Conservation (phyloP, 2,888 invertebrate species). For the Caprella mutica region DNA sequence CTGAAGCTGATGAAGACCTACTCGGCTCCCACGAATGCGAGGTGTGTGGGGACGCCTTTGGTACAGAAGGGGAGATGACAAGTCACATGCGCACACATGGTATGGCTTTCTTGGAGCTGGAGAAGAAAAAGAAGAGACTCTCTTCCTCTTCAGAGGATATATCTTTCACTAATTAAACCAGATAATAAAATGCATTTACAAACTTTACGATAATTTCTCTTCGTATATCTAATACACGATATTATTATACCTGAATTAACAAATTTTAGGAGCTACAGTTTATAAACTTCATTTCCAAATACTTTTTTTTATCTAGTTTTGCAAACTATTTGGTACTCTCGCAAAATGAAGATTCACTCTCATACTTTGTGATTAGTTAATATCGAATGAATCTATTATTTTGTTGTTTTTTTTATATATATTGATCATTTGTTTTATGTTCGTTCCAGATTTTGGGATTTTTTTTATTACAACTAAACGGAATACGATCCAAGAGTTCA, state of each 20-base stretch:
- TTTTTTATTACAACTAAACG: background rate
- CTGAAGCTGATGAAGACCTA: slow-evolving; percentile 37
- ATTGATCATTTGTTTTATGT: background rate
- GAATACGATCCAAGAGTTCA: background rate
- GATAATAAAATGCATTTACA: too few species aligned
- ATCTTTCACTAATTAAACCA: background rate
- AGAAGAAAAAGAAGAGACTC: slow-evolving; percentile 15
- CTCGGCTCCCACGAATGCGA: slow-evolving; percentile 52
- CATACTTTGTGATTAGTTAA: background rate
- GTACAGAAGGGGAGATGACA: slow-evolving; percentile 50
- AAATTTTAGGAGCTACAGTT: background rate
- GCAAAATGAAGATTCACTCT: too few species aligned
- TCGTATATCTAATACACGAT: background rate
- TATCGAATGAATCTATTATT: background rate
- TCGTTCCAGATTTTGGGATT: background rate
- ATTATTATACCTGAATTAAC: background rate
- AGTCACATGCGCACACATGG: slow-evolving; percentile 67
- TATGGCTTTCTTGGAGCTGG: slow-evolving; percentile 55
- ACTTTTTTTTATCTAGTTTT: too few species aligned
- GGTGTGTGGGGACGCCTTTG: slow-evolving; percentile 58
- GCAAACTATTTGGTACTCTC: background rate
- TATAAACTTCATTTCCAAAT: too few species aligned
- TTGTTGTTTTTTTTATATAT: background rate
- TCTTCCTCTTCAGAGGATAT: background rate
- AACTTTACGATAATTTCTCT: too few species aligned